A percentile compares a stretch with the other conserved stretches of the same genome.
Conservation (phyloP, 1,140 invertebrate genomes). For the Ridgeia piscesae region DNA sequence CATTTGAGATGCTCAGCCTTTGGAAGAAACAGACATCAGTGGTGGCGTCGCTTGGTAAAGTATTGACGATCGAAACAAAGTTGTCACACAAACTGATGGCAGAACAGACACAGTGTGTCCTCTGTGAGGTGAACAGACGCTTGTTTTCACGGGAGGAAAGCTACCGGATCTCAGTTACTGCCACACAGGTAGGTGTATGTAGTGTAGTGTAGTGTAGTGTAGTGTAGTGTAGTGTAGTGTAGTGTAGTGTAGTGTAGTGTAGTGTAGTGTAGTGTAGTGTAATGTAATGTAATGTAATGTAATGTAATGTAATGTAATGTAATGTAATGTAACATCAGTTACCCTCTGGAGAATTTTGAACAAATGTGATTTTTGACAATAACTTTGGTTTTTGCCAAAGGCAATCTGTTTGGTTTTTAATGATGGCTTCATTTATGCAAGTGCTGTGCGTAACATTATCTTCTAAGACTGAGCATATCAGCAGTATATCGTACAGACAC, state of each 20-base stretch:
- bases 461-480: too few species aligned
- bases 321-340: constrained; percentile 55
- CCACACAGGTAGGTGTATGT: not conserved
- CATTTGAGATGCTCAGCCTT: not conserved
- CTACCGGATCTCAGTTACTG: constrained; percentile 20
- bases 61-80: not conserved
- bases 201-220: too few species aligned
- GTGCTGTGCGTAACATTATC: too few species aligned
- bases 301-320: too few species aligned
- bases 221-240: too few species aligned
- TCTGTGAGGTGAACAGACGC: constrained; percentile 20
- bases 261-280: too few species aligned
- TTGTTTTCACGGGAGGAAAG: constrained; percentile 13
- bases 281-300: too few species aligned
- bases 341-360: constrained; percentile 26
- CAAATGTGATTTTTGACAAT: too few species aligned
- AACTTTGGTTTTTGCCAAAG: too few species aligned
- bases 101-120: not conserved
- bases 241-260: too few species aligned
- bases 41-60: not conserved
- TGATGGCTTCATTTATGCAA: not conserved
- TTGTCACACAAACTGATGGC: not conserved
- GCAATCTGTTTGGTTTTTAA: too few species aligned
- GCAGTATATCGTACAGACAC: too few species aligned
- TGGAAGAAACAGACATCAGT: not conserved